phyloP scores from a whole-genome alignment of 2,113 vertebrate species.

The Eretmochelys imbricata region DNA sequence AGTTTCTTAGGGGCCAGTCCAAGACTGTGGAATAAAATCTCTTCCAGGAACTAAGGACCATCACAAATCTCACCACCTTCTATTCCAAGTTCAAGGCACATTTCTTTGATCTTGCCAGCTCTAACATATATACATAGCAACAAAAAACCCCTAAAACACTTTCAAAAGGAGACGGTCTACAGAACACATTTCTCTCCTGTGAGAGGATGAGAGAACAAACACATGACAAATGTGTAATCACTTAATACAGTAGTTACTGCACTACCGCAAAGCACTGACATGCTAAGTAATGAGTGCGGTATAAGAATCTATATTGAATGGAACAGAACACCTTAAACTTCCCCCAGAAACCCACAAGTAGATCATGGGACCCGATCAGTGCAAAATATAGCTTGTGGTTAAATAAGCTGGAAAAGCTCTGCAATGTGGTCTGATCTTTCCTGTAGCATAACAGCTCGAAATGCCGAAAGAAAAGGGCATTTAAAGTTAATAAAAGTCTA shows the following conservation, averaged over 20 bases:
- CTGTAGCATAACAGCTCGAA: slow-evolving; percentile 37
- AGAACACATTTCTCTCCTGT: background rate
- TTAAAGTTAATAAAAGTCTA: slow-evolving; percentile 64
- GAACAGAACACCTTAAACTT: background rate
- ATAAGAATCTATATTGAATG: background rate
- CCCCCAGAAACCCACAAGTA: slow-evolving; percentile 19
- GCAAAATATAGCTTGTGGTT: slow-evolving; percentile 55
- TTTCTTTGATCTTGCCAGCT: background rate
- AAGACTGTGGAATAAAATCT: background rate
- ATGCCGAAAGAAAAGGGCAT: slow-evolving; percentile 42
- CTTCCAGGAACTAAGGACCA: background rate
- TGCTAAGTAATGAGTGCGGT: background rate
- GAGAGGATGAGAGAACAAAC: background rate
- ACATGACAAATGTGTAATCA: background rate
- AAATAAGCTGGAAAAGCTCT: slow-evolving; percentile 47
- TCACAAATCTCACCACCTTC: background rate
- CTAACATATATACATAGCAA: background rate
- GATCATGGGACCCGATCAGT: background rate
- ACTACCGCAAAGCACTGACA: background rate
- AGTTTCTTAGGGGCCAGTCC: background rate
- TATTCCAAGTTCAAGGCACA: background rate
- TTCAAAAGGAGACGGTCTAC: background rate
- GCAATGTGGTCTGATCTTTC: slow-evolving; percentile 36
- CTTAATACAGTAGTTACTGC: background rate
- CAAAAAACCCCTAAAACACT: background rate